These are phyloP conservation scores for Drosophila leontia DNA, from an alignment of 1,140 invertebrate genomes.

Conservation along the genomic window DNA sequence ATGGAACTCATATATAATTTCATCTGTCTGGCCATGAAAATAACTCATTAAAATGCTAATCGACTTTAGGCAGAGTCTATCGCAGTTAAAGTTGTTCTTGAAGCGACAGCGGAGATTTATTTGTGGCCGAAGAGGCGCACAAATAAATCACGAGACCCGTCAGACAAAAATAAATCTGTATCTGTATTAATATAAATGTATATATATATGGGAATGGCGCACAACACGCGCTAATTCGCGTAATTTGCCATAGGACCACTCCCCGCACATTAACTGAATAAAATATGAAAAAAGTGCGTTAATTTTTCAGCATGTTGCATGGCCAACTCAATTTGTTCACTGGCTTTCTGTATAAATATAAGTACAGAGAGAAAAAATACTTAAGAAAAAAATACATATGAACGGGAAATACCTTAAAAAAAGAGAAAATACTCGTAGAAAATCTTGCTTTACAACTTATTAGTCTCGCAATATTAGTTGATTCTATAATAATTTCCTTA, in stretches of 20 bases:
- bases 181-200: neutral
- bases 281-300: conserved; percentile 68
- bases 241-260: conserved; percentile 30
- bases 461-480: neutral
- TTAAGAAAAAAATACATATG: neutral
- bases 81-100: conserved; percentile 20
- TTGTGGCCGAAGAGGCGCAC: neutral
- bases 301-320: conserved; percentile 70
- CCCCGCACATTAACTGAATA: conserved; percentile 39
- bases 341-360: conserved; percentile 12
- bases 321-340: conserved; percentile 40
- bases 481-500: too few species aligned
- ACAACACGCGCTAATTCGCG: conserved; percentile 34
- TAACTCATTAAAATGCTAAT: conserved; percentile 66
- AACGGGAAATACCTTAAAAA: neutral
- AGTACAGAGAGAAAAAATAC: neutral
- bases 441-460: neutral
- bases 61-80: conserved; percentile 30
- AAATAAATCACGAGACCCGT: conserved; percentile 32
- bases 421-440: neutral
- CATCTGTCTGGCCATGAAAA: conserved; percentile 35
- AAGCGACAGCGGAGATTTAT: conserved; percentile 9
- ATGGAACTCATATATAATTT: conserved; percentile 38
- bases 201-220: neutral
- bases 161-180: conserved; percentile 23